Base-by-base conservation (phyloP, 2,888 invertebrate species). In the Xestia xanthographa region DNA sequence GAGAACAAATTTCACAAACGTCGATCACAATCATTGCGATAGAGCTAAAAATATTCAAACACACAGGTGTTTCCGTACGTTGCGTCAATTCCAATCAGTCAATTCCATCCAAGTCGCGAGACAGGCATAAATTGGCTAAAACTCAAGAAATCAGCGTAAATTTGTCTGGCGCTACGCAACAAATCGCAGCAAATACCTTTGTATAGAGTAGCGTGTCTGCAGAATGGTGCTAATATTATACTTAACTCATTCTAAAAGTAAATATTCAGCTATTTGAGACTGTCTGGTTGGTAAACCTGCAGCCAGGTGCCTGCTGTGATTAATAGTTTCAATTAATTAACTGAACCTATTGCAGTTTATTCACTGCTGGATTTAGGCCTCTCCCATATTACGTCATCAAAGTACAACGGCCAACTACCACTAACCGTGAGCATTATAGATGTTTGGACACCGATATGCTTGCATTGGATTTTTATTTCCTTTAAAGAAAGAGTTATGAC, bases 121-220 rank as follows among this genome's bases (percentile, higher is more conserved):
- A 78, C 65, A 58, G 65, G n/a, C 65, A 73, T 66, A 66, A 71
- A 72, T 79, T 86, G 84, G 84, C 73, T 68, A 53, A 73, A 83
- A 66, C n/a, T 78, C 86, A 86, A 83, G 56, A 86, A 66, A 86
- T 71, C 73, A 43, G 34, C 68, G 50, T 78, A 85, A 68, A 71
- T 78, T 71, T 41, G 34, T 86, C 58, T 66, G 86, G 56, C 65
- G 50, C 60, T 53, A 62, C 29, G 26, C 65, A 79, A 53, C n/a
- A 34, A 58, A 83, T 26, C 34, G 26, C 38, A 66, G 43, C 60
- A 70, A 75, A 66, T 62, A 66, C 45, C 29, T 72, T 66, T 66
- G 45, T 79, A 38, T 63, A 34, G 9, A 50, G 34, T 56, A 53
- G 38, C 53, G 58, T 50, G 68, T 69, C 38, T 82, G 66, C 9